Base-by-base conservation (phyloP, 2,113 vertebrate genomes). In the Dryoscopus gambensis region DNA sequence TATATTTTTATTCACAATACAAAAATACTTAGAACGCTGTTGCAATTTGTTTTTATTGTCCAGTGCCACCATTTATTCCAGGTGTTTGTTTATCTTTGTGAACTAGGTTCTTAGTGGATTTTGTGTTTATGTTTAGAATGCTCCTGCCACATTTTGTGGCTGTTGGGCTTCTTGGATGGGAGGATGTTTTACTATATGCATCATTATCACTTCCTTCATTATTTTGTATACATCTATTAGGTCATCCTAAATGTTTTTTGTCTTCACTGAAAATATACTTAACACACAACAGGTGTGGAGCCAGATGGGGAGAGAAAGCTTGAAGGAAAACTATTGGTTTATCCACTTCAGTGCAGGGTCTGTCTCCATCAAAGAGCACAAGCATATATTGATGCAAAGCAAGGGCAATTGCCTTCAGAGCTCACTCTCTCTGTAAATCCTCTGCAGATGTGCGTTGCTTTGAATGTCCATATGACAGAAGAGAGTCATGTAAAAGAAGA, bases 161-260 rank as follows among this genome's bases (percentile, higher is more conserved):
- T 74, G 5, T 49, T 85, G 27, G 40, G 39, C 55, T 67, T 93
- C 68, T 94, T 91, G 64, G 71, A 70, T 84, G 70, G 24, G 30
- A 92, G 42, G 40, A 90, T 84, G 44, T 94, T 95, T 95, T 90
- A 84, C 44, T 40, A 46, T 84, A 42, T 86, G 70, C 67, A 95
- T 84, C 68, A 77, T 96, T 96, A 97, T 94, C 93, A 90, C 90
- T 96, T 88, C 55, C 50, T 95, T 95, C 60, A 77, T 94, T 96
- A 70, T 93, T 95, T 96, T 93, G 56, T 93, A 93, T 59, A 81
- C 85, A 74, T 94, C 44, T 86, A 13, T 96, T 94, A 91, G 79
- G 64, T 97, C 79, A 96, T 94, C 68, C 56, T 90, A 86, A 92
- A 86, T 95, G 87, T 70, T 96, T 97, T 93, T 64, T 70, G 31